These are phyloP conservation scores for Carollia perspicillata DNA, from an alignment of 2,113 vertebrate species.

Conservation along the genomic window DNA sequence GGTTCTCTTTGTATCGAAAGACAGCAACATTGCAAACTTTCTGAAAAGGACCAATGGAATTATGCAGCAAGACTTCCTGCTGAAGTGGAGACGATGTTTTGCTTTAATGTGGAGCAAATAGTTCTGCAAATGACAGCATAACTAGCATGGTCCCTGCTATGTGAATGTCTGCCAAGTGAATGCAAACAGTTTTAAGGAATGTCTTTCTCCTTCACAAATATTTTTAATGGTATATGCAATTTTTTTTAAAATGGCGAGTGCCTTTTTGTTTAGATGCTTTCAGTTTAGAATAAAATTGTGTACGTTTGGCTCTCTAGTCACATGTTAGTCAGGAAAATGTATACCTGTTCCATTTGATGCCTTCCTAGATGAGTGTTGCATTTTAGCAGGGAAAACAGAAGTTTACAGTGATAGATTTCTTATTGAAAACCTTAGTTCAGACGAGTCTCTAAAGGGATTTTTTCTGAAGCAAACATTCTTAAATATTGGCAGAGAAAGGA, in stretches of 20 bases:
- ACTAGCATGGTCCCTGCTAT: not conserved
- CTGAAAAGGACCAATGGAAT: slow-evolving; percentile 34
- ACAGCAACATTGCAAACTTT: not conserved
- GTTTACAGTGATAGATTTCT: not conserved
- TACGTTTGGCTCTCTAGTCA: not conserved
- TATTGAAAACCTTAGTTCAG: not conserved
- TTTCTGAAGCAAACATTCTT: slow-evolving; percentile 43
- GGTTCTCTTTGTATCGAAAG: slow-evolving; percentile 30
- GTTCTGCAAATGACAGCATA: slow-evolving; percentile 31
- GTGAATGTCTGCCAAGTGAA: not conserved
- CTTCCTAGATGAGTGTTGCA: not conserved
- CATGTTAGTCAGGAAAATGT: not conserved
- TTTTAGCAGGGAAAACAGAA: not conserved
- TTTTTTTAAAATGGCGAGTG: not conserved
- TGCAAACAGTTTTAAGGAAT: not conserved
- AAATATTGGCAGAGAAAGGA: not conserved
- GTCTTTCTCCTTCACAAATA: not conserved
- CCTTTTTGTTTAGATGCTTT: not conserved
- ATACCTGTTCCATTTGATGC: not conserved
- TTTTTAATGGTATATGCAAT: not conserved
- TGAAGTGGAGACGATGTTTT: slow-evolving; percentile 38
- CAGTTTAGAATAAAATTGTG: not conserved
- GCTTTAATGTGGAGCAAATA: slow-evolving; percentile 13
- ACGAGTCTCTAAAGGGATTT: slow-evolving; percentile 8
- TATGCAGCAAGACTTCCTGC: not conserved